These are phyloP conservation scores for Dolichotis patagonum DNA, from an alignment of 2,113 vertebrate species.

Conservation along the genomic window DNA sequence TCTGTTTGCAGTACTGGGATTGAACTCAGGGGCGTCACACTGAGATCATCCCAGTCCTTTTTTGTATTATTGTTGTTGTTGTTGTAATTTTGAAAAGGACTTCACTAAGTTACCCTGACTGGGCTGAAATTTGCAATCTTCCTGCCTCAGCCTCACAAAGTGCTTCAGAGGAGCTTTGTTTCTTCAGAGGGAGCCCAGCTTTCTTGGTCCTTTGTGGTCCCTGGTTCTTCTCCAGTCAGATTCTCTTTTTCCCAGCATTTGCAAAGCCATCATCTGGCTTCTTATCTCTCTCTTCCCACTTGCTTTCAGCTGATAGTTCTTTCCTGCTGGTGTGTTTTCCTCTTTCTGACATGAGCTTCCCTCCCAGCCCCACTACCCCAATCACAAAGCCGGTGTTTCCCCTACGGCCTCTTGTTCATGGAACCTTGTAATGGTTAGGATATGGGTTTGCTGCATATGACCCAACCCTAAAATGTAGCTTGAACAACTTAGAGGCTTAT, in stretches of 20 bases:
- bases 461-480: neutral
- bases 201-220: neutral
- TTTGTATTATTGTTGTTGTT: neutral
- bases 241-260: neutral
- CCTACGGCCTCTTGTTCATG: constrained; percentile 23
- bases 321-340: neutral
- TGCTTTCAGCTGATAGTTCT: neutral
- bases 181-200: neutral
- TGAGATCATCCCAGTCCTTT: neutral
- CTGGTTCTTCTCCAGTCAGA: neutral
- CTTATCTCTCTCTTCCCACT: neutral
- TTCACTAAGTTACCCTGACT: neutral
- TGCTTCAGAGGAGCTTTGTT: neutral
- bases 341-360: neutral
- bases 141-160: neutral
- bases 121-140: neutral
- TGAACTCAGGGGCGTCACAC: neutral
- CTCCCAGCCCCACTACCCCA: neutral
- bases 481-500: neutral
- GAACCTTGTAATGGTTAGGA: neutral
- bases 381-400: neutral
- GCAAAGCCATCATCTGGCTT: neutral
- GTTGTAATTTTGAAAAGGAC: neutral
- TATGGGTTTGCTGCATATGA: neutral
- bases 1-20: neutral